Evolutionary conservation across 2,113 vertebrate genomes (phyloP).

Genomic region (Osmerus eperlanus): DNA sequence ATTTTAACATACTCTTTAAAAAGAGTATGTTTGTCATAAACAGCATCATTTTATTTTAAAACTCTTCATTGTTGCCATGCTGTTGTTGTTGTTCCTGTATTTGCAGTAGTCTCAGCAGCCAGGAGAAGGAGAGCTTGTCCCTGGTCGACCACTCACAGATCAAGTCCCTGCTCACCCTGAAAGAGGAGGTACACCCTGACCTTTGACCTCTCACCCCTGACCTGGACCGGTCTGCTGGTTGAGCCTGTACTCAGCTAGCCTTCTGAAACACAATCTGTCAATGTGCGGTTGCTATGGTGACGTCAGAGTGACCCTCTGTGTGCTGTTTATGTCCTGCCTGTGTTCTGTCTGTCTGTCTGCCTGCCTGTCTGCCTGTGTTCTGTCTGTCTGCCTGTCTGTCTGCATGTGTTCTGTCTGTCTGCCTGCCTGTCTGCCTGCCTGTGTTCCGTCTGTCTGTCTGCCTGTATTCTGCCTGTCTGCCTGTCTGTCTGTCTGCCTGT

Average conservation of each 20-base stretch:
- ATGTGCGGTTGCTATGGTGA: too few relatives aligned
- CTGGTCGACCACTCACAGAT: constrained; percentile 84
- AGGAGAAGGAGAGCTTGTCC: constrained; percentile 80
- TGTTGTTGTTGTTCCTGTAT: neutral
- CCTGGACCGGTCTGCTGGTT: too few relatives aligned
- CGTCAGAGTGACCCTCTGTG: too few relatives aligned
- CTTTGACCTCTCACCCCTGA: too few relatives aligned
- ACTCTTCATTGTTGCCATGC: neutral
- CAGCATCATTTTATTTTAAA: neutral
- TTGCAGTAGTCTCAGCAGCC: constrained; percentile 57
- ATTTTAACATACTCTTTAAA: too few relatives aligned
- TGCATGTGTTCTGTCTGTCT: neutral
- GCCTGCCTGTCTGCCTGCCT: constrained; percentile 5
- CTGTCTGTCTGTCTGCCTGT: constrained; percentile 1
- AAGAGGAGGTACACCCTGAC: constrained; percentile 75
- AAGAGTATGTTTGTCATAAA: too few relatives aligned
- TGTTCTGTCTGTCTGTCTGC: neutral
- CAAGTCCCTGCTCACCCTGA: constrained; percentile 80
- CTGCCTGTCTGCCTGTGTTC: neutral
- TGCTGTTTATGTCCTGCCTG: neutral
- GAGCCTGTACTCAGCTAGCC: too few relatives aligned
- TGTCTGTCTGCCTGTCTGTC: neutral
- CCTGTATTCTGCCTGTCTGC: neutral
- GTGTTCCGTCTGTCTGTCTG: constrained; percentile 3
- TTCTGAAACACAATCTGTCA: too few relatives aligned